Conservation (phyloP, 2,797 vertebrate genomes). For the Oreochromis mossambicus region DNA sequence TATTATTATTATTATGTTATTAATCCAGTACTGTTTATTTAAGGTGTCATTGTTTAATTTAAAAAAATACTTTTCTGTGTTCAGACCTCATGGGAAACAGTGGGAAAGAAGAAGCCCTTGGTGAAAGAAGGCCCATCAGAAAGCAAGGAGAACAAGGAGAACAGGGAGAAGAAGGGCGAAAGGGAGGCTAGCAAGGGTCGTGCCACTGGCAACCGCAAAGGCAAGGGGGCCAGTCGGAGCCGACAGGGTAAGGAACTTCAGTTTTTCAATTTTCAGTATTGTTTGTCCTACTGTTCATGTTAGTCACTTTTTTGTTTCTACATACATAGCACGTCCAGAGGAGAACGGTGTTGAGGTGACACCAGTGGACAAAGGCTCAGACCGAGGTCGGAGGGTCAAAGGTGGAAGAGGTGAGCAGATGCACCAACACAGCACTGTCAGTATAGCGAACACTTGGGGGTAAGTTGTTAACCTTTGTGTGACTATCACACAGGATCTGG, state of each 20-base stretch:
- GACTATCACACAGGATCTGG: slow-evolving; percentile 79
- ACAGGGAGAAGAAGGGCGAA: slow-evolving; percentile 89
- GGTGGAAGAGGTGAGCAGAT: slow-evolving; percentile 76
- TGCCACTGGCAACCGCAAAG: slow-evolving; percentile 80
- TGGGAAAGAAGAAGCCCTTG: slow-evolving; percentile 92
- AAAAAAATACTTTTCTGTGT: neutral
- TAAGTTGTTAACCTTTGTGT: slow-evolving; percentile 2
- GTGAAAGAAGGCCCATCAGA: slow-evolving; percentile 84
- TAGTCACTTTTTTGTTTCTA: neutral
- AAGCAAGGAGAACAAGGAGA: slow-evolving; percentile 92
- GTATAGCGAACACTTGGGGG: neutral
- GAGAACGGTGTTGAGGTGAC: slow-evolving; percentile 89
- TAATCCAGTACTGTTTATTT: neutral
- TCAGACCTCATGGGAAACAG: slow-evolving; percentile 96
- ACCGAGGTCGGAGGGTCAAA: slow-evolving; percentile 71
- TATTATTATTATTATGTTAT: neutral
- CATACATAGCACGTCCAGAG: slow-evolving; percentile 79
- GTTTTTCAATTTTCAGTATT: neutral
- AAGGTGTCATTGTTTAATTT: neutral
- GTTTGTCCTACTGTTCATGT: neutral
- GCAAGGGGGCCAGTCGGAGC: slow-evolving; percentile 82
- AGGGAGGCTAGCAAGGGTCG: slow-evolving; percentile 85
- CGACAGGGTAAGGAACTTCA: slow-evolving; percentile 75
- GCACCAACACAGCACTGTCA: neutral
- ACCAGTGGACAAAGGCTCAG: slow-evolving; percentile 80